phyloP scores from a whole-genome alignment of 2,888 invertebrate genomes.

The Drosophila recens region DNA sequence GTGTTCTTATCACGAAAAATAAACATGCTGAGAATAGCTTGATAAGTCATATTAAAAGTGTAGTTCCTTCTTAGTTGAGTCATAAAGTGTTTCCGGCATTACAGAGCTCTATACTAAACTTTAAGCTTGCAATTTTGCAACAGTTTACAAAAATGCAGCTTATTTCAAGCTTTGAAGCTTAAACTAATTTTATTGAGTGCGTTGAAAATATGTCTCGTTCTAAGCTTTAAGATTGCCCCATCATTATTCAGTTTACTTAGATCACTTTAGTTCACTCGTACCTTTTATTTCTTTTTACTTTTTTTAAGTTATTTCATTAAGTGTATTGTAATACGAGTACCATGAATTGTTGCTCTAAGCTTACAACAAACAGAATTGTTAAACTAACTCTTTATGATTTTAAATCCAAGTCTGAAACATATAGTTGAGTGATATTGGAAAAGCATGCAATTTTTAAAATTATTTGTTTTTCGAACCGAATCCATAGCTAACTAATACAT shows the following conservation, averaged over 20 bases:
- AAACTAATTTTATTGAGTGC: not conserved
- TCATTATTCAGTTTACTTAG: not conserved
- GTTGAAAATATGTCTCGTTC: not conserved
- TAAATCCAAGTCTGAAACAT: no score
- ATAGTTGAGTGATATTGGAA: no score
- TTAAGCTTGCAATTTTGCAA: not conserved
- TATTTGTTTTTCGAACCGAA: no score
- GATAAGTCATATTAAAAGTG: conserved; percentile 4
- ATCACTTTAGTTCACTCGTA: not conserved
- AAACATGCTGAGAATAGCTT: not conserved
- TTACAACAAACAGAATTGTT: no score
- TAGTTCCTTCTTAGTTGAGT: not conserved
- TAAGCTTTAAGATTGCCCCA: not conserved
- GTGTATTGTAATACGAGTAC: no score
- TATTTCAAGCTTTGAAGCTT: not conserved
- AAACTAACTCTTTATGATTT: no score
- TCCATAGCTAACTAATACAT: not conserved
- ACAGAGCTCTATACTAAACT: not conserved
- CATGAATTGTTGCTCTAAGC: no score
- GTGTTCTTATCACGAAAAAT: not conserved
- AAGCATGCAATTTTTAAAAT: no score
- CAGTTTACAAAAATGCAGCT: not conserved
- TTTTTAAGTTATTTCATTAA: no score
- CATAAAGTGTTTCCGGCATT: not conserved
- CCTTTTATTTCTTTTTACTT: not conserved